These are phyloP conservation scores for Oryzias curvinotus DNA, from an alignment of 2,113 vertebrate genomes.

Conservation along the genomic window DNA sequence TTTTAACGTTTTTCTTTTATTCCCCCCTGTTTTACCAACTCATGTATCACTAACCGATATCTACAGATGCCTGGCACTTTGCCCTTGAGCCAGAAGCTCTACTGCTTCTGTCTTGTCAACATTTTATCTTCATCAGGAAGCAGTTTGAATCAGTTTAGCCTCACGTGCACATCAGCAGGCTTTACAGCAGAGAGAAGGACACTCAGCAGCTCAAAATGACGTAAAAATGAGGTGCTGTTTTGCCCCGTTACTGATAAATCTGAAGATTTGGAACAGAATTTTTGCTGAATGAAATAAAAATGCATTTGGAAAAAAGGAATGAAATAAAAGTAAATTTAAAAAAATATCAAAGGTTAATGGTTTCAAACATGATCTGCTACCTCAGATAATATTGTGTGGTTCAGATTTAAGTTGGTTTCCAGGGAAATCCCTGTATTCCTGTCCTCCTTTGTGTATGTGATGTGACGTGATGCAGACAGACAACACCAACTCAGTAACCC, in stretches of 20 bases:
- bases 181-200: too few species aligned
- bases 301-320: too few species aligned
- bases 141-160: background rate
- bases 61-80: background rate
- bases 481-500: constrained; percentile 21
- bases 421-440: background rate
- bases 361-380: too few species aligned
- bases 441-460: constrained; percentile 15
- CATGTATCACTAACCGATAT: constrained; percentile 6
- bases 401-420: background rate
- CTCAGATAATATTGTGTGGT: background rate
- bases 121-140: constrained; percentile 4
- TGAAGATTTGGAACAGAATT: too few species aligned
- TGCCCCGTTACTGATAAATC: too few species aligned
- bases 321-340: too few species aligned
- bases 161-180: too few species aligned
- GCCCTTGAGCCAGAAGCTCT: constrained; percentile 11
- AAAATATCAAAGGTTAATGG: too few species aligned
- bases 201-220: too few species aligned
- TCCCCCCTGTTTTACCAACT: constrained; percentile 3
- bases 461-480: constrained; percentile 25
- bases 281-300: too few species aligned
- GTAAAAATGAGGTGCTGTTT: too few species aligned
- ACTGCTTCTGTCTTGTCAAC: background rate
- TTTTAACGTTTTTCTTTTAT: background rate